Base-by-base conservation (phyloP, 2,797 vertebrate species). In the Malacoraja senta region DNA sequence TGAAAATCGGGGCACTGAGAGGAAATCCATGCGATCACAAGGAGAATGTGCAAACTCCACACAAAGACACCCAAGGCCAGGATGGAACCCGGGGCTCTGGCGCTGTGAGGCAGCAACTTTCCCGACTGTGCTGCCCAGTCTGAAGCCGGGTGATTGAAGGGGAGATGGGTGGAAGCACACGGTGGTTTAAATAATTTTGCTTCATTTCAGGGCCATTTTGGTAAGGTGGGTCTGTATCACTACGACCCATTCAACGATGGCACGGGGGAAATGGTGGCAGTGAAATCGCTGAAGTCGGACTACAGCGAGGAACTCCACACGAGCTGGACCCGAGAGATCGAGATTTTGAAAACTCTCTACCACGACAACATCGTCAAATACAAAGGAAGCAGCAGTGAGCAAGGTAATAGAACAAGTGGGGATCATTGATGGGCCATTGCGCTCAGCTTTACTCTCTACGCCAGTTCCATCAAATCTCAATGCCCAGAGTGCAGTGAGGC, bases 321-420 rank as follows among this genome's bases (percentile, higher is more conserved):
- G 0, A 96, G 96, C 94, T 99, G 98, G 98, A 96, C 96, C 93
- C 97, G 97, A 93, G 98, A 99, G 94, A 99, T 99, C 1, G 95
- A 97, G 79, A 99, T 98, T 95, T 95, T 99, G 24, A 98, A 97
- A 94, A 97, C 97, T 0, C 97, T 99, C 1, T 96, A 98, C 94
- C 98, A 99, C 78, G 95, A 93, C n/a, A 98, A 99, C 95, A 98
- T 99, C 0, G 98, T 99, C 94, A 98, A 98, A 94, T 99, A 99
- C 96, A 99, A 98, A 93, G 98, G 98, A 26, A 98, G 98, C 94
- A 99, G 98, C 92, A 97, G 97, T 29, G 98, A 99, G 94, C 95
- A 97, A 94, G 98, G 98, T 98, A 93, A 71, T 95, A 95, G 93
- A 29, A 32, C 94, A 3, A 61, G n/a, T 19, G 26, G 63, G 44